Evolutionary conservation across 1,140 invertebrate species (phyloP).

Genomic region (Pachyrhynchus sulphureomaculatus): DNA sequence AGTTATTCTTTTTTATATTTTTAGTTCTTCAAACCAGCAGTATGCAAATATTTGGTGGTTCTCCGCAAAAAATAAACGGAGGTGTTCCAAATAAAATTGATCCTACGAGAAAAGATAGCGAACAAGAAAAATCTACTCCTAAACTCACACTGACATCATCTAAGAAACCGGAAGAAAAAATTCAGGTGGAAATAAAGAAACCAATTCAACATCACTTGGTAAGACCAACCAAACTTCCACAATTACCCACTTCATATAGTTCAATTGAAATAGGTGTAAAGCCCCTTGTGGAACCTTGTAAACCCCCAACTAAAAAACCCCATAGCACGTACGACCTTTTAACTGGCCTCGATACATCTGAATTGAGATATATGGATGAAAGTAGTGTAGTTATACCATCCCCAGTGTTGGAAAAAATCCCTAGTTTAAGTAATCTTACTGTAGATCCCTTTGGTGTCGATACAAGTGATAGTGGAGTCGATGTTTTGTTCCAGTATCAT

Average conservation of each 20-base stretch:
- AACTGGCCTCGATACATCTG: conserved; percentile 75
- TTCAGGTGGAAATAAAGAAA: conserved; percentile 3
- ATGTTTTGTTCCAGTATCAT: neutral
- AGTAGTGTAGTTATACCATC: conserved; percentile 80
- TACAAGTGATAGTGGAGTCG: conserved; percentile 8
- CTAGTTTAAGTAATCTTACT: conserved; percentile 58
- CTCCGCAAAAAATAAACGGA: conserved; percentile 25
- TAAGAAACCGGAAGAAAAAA: conserved; percentile 6
- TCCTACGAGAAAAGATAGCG: neutral
- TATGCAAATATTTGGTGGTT: conserved; percentile 52
- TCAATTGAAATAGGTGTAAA: conserved; percentile 20
- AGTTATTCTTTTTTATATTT: conserved; percentile 1
- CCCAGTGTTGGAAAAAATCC: conserved; percentile 70
- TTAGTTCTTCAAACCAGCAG: conserved; percentile 23
- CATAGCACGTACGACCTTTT: conserved; percentile 73
- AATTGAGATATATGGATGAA: conserved; percentile 86
- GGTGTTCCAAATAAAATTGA: conserved; percentile 8
- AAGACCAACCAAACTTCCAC: conserved; percentile 28
- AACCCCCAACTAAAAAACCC: conserved; percentile 28
- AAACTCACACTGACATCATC: conserved; percentile 1
- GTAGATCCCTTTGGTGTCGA: conserved; percentile 54
- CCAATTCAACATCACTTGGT: conserved; percentile 43
- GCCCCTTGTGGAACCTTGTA: conserved; percentile 25
- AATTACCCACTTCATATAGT: conserved; percentile 22
- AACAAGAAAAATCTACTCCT: conserved; percentile 4